Evolutionary conservation across 1,140 invertebrate species (phyloP), one percentile per base, ranked within the genome.

Genomic region (Zaprionus ghesquierei): DNA sequence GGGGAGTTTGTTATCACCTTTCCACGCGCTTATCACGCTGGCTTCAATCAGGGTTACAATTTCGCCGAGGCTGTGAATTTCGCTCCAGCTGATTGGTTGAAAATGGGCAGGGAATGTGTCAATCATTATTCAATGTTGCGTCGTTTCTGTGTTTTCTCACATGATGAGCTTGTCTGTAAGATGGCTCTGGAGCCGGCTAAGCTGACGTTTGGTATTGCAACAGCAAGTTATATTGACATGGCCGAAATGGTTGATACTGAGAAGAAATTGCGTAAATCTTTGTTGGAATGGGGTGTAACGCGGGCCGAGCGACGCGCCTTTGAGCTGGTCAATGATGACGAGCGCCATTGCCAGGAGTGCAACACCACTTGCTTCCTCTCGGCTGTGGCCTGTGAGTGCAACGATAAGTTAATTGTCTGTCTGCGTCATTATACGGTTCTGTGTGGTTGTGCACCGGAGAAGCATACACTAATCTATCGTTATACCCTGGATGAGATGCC

Each of bases 21-120:
- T 93, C 99, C 99, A 0, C 94, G 99, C 79, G 98, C 99, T 2
- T 99, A 99, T 93, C 99, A 99, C 93, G 98, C 98, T 41, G 99
- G 99, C 13, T 99, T 99, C 91, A 99, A 99, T 93, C 98, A 99
- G 92, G 99, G 99, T 23, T 99, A 99, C 87, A 99, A 99, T 92
- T 99, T 99, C 93, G 99, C 99, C 27, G 99, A 99, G 93, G 99
- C 99, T 46, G 99, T 99, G 10, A 99, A 99, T 93, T 99, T 99
- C 93, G 98, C 98, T 68, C 98, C 98, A 6, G 96, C 98, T 61
- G 99, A 99, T 93, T 99, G 99, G 99, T 92, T 99, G 22, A 95
- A 97, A 82, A 96, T 99, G 92, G 99, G 99, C 0, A 95, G 99
- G 51, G 95, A 97, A 55, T 99, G 98, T 93, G 96, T 99, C 65